phyloP scores from a whole-genome alignment of 2,113 vertebrate genomes.

The Galemys pyrenaicus region DNA sequence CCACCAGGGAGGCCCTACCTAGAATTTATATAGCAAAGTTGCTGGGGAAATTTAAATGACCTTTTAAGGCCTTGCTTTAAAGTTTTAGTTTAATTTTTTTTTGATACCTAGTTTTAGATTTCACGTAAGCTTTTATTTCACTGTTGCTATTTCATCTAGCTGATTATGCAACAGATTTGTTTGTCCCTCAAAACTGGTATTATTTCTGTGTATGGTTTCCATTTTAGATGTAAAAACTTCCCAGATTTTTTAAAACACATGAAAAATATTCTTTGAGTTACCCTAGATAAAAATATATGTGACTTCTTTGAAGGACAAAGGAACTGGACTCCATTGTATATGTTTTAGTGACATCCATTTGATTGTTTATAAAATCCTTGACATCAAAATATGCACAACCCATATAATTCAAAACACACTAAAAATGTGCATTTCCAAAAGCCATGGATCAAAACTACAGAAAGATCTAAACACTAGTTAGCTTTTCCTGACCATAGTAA shows the following conservation, averaged over 20 bases:
- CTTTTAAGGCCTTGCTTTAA: background rate
- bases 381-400: background rate
- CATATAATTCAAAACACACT: conserved; percentile 16
- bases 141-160: background rate
- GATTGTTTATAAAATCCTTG: conserved; percentile 43
- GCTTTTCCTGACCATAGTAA: conserved; percentile 9
- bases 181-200: background rate
- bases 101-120: background rate
- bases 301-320: background rate
- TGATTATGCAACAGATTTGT: background rate
- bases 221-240: background rate
- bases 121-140: background rate
- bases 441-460: background rate
- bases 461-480: background rate
- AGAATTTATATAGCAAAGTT: background rate
- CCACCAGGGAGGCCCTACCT: too few relatives aligned
- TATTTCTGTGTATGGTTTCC: background rate
- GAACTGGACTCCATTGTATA: background rate
- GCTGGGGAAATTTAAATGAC: background rate
- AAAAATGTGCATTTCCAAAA: background rate
- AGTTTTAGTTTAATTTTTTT: background rate
- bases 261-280: background rate
- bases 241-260: background rate
- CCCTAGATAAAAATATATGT: background rate
- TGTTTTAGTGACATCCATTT: background rate